A percentile compares a stretch with the other conserved stretches of the same genome.
Evolutionary conservation across 2,888 invertebrate genomes (phyloP).

Genomic region (Drosophila suboccidentalis): DNA sequence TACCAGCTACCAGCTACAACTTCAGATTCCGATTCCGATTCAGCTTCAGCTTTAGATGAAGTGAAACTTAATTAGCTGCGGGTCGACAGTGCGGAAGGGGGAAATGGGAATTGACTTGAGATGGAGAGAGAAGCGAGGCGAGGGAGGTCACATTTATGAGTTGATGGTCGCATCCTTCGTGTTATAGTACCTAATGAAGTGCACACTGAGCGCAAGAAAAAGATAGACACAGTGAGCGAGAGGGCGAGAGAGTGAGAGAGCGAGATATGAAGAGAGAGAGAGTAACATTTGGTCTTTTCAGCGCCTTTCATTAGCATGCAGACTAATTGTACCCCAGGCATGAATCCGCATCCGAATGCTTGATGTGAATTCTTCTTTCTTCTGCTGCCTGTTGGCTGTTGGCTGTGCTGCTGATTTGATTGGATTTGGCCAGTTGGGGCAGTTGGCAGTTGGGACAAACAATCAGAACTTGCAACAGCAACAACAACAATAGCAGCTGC

Average conservation of each 20-base stretch:
- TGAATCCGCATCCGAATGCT: not conserved
- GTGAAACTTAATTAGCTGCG: slow-evolving; percentile 69
- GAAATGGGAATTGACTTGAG: not conserved
- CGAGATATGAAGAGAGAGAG: not conserved
- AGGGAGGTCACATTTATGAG: slow-evolving; percentile 36
- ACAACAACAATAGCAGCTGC: slow-evolving; percentile 58
- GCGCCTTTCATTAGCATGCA: slow-evolving; percentile 73
- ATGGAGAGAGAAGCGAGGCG: not conserved
- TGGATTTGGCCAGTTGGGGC: slow-evolving; percentile 60
- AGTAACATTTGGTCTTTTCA: slow-evolving; percentile 35
- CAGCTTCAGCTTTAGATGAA: slow-evolving; percentile 41
- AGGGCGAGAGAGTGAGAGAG: not conserved
- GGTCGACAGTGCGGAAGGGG: not conserved
- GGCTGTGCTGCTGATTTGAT: slow-evolving; percentile 62
- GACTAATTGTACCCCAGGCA: slow-evolving; percentile 62
- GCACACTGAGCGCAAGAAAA: slow-evolving; percentile 24
- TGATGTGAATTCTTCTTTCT: slow-evolving; percentile 50
- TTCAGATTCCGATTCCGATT: not conserved
- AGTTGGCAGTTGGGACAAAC: slow-evolving; percentile 53
- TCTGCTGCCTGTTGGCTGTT: not conserved
- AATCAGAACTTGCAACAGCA: slow-evolving; percentile 61
- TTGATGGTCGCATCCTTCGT: slow-evolving; percentile 43
- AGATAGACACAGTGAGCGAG: not conserved
- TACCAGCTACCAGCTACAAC: slow-evolving; percentile 1
- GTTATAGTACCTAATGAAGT: slow-evolving; percentile 65